Evolutionary conservation across 1,140 invertebrate genomes (phyloP).

Genomic region (Maconellicoccus hirsutus): DNA sequence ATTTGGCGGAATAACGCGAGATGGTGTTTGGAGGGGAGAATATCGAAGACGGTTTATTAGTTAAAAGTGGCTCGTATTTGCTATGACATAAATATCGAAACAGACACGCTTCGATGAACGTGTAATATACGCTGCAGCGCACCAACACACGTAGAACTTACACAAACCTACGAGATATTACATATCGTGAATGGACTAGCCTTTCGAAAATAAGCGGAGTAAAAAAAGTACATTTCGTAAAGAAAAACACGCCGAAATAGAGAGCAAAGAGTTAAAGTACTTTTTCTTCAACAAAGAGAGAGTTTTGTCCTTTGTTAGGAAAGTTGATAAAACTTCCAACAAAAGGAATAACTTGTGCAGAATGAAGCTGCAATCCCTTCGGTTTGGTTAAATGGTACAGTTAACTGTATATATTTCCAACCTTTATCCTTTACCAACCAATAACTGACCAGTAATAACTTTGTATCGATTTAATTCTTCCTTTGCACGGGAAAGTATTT

Average conservation of each 20-base stretch:
- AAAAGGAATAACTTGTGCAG: constrained; percentile 16
- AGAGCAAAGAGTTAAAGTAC: constrained; percentile 12
- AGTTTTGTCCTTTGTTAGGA: constrained; percentile 7
- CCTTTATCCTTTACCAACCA: constrained; percentile 13
- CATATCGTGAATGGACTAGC: too few species aligned
- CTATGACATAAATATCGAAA: too few species aligned
- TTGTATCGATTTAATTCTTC: constrained; percentile 20
- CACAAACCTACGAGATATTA: too few species aligned
- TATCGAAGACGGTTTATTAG: too few species aligned
- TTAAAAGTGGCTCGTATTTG: too few species aligned
- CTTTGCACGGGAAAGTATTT: background rate
- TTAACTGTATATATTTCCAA: constrained; percentile 21
- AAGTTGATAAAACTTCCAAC: constrained; percentile 21
- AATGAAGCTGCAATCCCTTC: constrained; percentile 17
- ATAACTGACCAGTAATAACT: constrained; percentile 21
- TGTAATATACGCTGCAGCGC: too few species aligned
- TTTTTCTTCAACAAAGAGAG: background rate
- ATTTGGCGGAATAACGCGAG: too few species aligned
- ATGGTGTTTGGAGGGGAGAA: too few species aligned
- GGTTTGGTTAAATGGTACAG: constrained; percentile 20
- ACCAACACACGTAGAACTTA: too few species aligned
- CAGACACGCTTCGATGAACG: too few species aligned
- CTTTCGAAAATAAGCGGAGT: too few species aligned
- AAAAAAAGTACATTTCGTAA: too few species aligned
- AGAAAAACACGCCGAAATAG: background rate